These are phyloP conservation scores for Pectinophora gossypiella DNA, from an alignment of 1,140 invertebrate genomes.

Conservation along the genomic window DNA sequence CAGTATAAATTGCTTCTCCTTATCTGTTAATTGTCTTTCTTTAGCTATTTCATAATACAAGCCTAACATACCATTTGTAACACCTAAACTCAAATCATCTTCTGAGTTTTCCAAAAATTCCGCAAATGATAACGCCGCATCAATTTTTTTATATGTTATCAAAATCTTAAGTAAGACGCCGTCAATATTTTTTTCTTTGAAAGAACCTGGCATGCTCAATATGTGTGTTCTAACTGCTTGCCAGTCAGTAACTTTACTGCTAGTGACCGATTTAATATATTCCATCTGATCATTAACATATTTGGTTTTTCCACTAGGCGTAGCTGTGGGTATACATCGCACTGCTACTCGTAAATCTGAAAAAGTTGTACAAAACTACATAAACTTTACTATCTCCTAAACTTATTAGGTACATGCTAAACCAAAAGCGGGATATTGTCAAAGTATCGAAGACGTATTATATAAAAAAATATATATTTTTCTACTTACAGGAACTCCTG, in stretches of 20 bases:
- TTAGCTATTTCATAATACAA: slow-evolving; percentile 66
- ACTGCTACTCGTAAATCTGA: neutral
- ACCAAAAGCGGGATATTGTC: too few species aligned
- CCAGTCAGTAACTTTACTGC: slow-evolving; percentile 42
- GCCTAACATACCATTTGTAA: slow-evolving; percentile 73
- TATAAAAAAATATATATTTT: neutral
- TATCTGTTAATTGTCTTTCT: slow-evolving; percentile 46
- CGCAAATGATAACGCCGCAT: slow-evolving; percentile 76
- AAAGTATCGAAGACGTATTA: too few species aligned
- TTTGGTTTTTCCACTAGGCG: neutral
- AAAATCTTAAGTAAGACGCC: slow-evolving; percentile 75
- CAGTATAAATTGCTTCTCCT: slow-evolving; percentile 76
- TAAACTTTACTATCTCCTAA: too few species aligned
- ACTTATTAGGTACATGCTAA: too few species aligned
- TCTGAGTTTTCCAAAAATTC: slow-evolving; percentile 72
- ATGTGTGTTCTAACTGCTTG: slow-evolving; percentile 39
- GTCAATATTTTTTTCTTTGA: slow-evolving; percentile 76
- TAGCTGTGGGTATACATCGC: neutral
- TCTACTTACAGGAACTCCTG: neutral
- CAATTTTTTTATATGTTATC: slow-evolving; percentile 46
- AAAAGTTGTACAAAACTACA: too few species aligned
- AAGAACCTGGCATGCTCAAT: slow-evolving; percentile 36
- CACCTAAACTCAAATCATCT: slow-evolving; percentile 71
- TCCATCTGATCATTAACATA: slow-evolving; percentile 33
- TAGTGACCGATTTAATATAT: slow-evolving; percentile 34